phyloP scores from a whole-genome alignment of 2,888 invertebrate genomes.

The Plagodis pulveraria region DNA sequence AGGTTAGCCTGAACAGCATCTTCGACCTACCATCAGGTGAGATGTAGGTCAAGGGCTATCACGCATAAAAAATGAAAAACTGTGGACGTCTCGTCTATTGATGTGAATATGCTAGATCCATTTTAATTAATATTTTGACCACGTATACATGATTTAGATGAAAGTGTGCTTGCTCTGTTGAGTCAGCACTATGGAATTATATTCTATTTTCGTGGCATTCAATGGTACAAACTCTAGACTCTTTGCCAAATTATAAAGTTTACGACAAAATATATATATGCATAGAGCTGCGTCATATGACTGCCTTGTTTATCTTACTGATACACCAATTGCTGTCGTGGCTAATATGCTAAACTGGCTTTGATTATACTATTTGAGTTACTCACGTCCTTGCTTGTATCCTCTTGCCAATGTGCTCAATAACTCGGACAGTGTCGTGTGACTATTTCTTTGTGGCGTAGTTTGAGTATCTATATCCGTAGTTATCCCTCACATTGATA shows the following conservation, averaged over 20 bases:
- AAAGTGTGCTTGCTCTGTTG: slow-evolving; percentile 54
- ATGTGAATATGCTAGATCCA: no score
- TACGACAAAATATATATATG: slow-evolving; percentile 71
- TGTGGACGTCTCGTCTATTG: no score
- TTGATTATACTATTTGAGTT: slow-evolving; percentile 27
- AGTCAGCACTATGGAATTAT: slow-evolving; percentile 68
- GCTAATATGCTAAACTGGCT: slow-evolving; percentile 27
- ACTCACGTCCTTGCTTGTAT: slow-evolving; percentile 6
- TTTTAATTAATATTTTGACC: slow-evolving; percentile 14
- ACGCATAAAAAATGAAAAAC: no score
- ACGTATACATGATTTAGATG: slow-evolving; percentile 34
- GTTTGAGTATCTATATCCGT: slow-evolving; percentile 9
- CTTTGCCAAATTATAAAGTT: slow-evolving; percentile 78
- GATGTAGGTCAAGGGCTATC: no score
- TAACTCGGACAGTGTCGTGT: slow-evolving; percentile 8
- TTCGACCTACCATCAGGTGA: no score
- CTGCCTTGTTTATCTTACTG: slow-evolving; percentile 49
- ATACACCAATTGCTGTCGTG: slow-evolving; percentile 36
- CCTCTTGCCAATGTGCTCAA: slow-evolving; percentile 5
- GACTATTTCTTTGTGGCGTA: slow-evolving; percentile 10
- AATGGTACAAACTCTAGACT: slow-evolving; percentile 66
- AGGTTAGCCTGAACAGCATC: no score
- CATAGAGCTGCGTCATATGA: slow-evolving; percentile 61
- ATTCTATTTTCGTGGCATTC: slow-evolving; percentile 73
- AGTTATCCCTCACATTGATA: slow-evolving; percentile 11